Evolutionary conservation across 2,888 invertebrate species (phyloP).

Genomic region (Coelopa pilipes): DNA sequence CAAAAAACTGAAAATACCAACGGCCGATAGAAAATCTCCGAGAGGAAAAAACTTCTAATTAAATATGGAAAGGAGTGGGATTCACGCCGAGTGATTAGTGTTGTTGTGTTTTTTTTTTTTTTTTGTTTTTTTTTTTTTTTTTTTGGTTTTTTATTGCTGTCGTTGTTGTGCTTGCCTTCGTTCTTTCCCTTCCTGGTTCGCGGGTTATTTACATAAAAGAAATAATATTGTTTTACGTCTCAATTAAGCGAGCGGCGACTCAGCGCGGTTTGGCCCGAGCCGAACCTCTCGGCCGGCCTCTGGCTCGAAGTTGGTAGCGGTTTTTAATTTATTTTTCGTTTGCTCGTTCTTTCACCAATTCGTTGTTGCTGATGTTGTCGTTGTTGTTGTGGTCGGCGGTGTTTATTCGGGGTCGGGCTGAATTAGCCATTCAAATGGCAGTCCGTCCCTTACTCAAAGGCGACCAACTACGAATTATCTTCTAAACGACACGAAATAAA

Average conservation of each 20-base stretch:
- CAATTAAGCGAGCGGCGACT: slow-evolving; percentile 17
- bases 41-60: slow-evolving; percentile 17
- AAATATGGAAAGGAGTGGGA: slow-evolving; percentile 22
- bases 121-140: no score
- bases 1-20: neutral
- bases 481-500: slow-evolving; percentile 1
- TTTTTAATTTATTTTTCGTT: no score
- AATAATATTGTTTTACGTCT: slow-evolving; percentile 23
- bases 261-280: no score
- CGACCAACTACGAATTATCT: neutral
- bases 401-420: neutral
- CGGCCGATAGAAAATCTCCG: neutral
- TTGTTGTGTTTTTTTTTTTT: neutral
- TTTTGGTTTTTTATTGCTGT: no score
- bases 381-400: neutral
- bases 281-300: no score
- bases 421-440: neutral
- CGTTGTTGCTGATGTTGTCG: no score
- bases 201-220: slow-evolving; percentile 24
- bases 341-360: no score
- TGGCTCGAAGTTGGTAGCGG: no score
- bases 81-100: neutral
- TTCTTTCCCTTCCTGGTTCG: no score
- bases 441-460: neutral
- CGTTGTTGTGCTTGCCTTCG: no score